phyloP scores from a whole-genome alignment of 2,797 vertebrate species.

The Menidia menidia region DNA sequence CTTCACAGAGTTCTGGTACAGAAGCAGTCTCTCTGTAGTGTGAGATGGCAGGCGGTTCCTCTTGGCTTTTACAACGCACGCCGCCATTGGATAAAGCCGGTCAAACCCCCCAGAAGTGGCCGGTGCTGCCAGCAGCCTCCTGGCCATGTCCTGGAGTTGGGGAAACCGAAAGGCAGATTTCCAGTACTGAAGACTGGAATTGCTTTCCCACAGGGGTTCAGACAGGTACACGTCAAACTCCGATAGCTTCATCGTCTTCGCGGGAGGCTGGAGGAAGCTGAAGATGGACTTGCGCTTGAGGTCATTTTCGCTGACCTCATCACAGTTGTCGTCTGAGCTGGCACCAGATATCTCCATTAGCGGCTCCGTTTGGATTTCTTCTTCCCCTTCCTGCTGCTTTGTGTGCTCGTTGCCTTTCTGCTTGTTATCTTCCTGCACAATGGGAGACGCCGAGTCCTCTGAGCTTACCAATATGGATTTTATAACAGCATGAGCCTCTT shows the following conservation, averaged over 20 bases:
- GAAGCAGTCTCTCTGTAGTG: constrained; percentile 82
- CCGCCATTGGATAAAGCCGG: constrained; percentile 78
- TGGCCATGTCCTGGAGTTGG: constrained; percentile 67
- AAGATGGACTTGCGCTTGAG: constrained; percentile 74
- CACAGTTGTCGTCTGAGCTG: constrained; percentile 34
- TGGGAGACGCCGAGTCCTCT: constrained; percentile 2
- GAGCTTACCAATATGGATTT: constrained; percentile 48
- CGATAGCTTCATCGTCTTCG: constrained; percentile 63
- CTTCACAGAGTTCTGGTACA: constrained; percentile 76
- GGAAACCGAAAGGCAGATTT: constrained; percentile 73
- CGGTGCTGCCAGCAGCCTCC: constrained; percentile 76
- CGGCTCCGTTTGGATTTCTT: constrained; percentile 3
- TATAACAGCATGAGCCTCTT: constrained; percentile 58
- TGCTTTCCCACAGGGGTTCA: constrained; percentile 65
- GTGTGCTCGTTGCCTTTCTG: constrained; percentile 2
- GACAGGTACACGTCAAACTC: constrained; percentile 78
- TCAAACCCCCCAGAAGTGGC: constrained; percentile 82
- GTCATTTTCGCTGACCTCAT: constrained; percentile 5
- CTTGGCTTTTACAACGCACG: constrained; percentile 76
- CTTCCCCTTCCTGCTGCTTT: constrained; percentile 17
- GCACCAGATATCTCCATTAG: constrained; percentile 15
- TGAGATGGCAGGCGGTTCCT: constrained; percentile 78
- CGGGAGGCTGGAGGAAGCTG: constrained; percentile 56
- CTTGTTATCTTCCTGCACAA: constrained; percentile 19
- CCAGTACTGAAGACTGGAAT: constrained; percentile 74